Evolutionary conservation across 2,113 vertebrate genomes (phyloP).

Genomic region (Serilophus lunatus): DNA sequence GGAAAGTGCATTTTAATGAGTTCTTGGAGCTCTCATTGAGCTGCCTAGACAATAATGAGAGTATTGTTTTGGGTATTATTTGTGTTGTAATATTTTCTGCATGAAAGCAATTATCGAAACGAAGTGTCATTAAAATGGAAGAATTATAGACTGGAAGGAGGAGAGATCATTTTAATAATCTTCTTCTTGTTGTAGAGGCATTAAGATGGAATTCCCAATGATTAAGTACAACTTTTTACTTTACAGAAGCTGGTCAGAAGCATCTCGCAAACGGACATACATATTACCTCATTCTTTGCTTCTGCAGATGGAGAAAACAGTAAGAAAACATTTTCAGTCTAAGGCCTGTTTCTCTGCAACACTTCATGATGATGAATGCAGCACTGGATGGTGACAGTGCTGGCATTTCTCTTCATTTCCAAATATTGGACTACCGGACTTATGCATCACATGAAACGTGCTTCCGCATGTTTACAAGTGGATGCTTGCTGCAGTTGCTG

Average conservation of each 20-base stretch:
- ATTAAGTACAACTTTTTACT: not conserved
- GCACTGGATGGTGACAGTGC: not conserved
- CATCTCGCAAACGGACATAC: not conserved
- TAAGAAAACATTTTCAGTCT: not conserved
- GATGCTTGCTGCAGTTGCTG: not conserved
- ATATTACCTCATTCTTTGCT: not conserved
- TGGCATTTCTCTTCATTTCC: not conserved
- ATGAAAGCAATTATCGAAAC: conserved; percentile 19
- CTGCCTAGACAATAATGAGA: conserved; percentile 15
- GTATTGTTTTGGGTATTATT: conserved; percentile 28
- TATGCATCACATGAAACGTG: not conserved
- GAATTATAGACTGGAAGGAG: not conserved
- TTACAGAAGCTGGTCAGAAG: not conserved
- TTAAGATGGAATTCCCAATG: not conserved
- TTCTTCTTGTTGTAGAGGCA: not conserved
- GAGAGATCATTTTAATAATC: not conserved
- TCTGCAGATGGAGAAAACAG: not conserved
- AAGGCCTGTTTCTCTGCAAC: not conserved
- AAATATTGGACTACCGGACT: not conserved
- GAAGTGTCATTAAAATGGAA: not conserved
- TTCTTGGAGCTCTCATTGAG: conserved; percentile 26
- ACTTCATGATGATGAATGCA: not conserved
- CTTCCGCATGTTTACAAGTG: not conserved
- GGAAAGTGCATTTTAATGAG: conserved; percentile 55
- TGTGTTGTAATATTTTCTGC: conserved; percentile 26